Evolutionary conservation across 2,888 invertebrate species (phyloP), one percentile per base, ranked within the genome.

Genomic region (Andrena flavipes): DNA sequence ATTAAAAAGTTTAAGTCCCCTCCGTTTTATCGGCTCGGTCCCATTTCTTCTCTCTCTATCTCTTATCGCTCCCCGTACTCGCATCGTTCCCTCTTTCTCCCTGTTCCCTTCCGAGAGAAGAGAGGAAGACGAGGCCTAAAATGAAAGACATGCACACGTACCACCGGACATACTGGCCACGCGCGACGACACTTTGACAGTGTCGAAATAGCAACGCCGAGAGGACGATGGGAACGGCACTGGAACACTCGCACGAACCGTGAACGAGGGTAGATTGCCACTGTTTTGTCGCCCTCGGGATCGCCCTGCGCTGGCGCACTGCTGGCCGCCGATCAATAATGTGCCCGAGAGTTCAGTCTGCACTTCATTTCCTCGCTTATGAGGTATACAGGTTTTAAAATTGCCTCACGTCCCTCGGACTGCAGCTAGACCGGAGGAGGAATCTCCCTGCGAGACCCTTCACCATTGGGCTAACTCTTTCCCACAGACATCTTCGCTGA

Each of bases 91-190:
- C 65, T 30, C 30, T 16, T 30, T 29, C 13, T 6, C 26, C 8
- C 0, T 4, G 56, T 4, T 20, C 23, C 59, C 48, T 16, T 6
- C 26, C 16, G 42, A 56, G 54, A 63, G 29, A 20, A 65, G 13
- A 42, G 56, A 59, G 51, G 7, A 48, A 56, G 7, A 49, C 0
- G 30, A 26, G 56, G 23, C 26, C 8, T 16, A 26, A 54, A 60
- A 67, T 48, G 16, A 56, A 63, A 63, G 13, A 65, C 51, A n/a
- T 70, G 23, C 74, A 71, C 71, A 92, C 92, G 89, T 90, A 92
- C 92, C 92, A 90, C 91, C 88, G 79, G 92, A 92, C 92, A 92
- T 92, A 70, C 85, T 89, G 80, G 82, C 82, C 85, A 88, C 69
- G 59, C 77, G 81, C 69, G 82, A 78, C 72, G 72, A 82, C 80